A percentile compares a stretch with the other conserved stretches of the same genome.
These are phyloP conservation scores for Characodon lateralis DNA, from an alignment of 2,797 vertebrate genomes.

Conservation along the genomic window DNA sequence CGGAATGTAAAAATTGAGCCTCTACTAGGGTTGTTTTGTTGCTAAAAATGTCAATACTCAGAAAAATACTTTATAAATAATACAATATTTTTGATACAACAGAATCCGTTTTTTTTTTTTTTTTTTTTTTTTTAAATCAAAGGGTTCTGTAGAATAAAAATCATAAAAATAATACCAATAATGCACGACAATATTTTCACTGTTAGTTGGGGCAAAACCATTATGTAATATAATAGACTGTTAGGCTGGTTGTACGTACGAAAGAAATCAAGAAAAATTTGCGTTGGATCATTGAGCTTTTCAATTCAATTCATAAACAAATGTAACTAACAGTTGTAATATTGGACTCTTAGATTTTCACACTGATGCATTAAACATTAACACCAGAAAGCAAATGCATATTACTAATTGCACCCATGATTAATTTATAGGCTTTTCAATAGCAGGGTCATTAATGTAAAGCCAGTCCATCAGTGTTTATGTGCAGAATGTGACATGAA, in stretches of 20 bases:
- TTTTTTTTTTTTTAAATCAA: not conserved
- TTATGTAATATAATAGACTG: no score
- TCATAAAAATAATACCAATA: not conserved
- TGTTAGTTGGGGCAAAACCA: not conserved
- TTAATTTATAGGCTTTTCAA: conserved; percentile 71
- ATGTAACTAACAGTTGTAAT: conserved; percentile 41
- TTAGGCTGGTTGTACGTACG: conserved; percentile 9
- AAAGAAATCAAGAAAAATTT: conserved; percentile 38
- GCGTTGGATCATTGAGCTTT: conserved; percentile 57
- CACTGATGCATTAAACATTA: conserved; percentile 68
- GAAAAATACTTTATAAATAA: no score
- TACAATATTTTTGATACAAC: not conserved
- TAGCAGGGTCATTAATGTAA: conserved; percentile 74
- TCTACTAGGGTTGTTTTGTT: no score
- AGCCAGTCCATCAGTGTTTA: conserved; percentile 76
- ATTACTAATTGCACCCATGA: conserved; percentile 69
- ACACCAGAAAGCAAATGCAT: conserved; percentile 66
- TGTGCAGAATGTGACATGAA: conserved; percentile 62
- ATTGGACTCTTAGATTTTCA: conserved; percentile 35
- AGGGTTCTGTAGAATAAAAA: not conserved
- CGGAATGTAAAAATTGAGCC: not conserved
- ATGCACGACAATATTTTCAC: not conserved
- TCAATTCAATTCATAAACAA: conserved; percentile 44
- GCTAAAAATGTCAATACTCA: no score
- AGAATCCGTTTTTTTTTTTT: no score